Conservation (phyloP, 1,140 invertebrate genomes). For the Bombus waltoni region DNA sequence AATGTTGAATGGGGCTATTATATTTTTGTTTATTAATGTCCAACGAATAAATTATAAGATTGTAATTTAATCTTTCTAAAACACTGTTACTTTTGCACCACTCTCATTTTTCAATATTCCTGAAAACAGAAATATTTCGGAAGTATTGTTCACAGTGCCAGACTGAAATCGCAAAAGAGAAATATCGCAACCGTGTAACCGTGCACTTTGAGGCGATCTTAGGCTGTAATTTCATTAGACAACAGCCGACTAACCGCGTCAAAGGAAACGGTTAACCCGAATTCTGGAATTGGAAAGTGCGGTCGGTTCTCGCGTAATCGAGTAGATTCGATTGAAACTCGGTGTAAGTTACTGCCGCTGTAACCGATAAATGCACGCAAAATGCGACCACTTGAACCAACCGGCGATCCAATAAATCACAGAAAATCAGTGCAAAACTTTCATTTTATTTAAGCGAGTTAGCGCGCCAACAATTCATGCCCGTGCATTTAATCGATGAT, state of each 20-base stretch:
- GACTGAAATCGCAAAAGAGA: neutral
- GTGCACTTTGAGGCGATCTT: slow-evolving; percentile 3
- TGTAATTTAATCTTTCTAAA: neutral
- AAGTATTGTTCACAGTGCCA: no score
- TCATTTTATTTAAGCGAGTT: slow-evolving; percentile 5
- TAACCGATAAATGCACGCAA: slow-evolving; percentile 42
- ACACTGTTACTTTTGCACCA: no score
- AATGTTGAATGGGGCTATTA: no score
- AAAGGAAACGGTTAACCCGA: slow-evolving; percentile 39
- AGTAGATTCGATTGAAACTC: slow-evolving; percentile 42
- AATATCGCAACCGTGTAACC: neutral
- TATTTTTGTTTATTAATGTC: no score
- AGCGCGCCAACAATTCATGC: no score
- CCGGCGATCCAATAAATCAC: slow-evolving; percentile 28
- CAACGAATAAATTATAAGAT: no score
- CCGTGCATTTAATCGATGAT: neutral
- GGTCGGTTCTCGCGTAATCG: slow-evolving; percentile 37
- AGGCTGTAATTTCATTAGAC: slow-evolving; percentile 33
- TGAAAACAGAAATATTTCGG: neutral
- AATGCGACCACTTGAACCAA: slow-evolving; percentile 20
- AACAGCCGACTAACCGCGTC: slow-evolving; percentile 31
- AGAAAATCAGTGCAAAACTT: slow-evolving; percentile 21
- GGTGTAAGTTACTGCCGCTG: slow-evolving; percentile 13
- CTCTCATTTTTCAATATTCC: neutral
- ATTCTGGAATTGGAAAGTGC: slow-evolving; percentile 32